These are phyloP conservation scores for Hyphantria cunea DNA, from an alignment of 1,140 invertebrate species.

Conservation along the genomic window DNA sequence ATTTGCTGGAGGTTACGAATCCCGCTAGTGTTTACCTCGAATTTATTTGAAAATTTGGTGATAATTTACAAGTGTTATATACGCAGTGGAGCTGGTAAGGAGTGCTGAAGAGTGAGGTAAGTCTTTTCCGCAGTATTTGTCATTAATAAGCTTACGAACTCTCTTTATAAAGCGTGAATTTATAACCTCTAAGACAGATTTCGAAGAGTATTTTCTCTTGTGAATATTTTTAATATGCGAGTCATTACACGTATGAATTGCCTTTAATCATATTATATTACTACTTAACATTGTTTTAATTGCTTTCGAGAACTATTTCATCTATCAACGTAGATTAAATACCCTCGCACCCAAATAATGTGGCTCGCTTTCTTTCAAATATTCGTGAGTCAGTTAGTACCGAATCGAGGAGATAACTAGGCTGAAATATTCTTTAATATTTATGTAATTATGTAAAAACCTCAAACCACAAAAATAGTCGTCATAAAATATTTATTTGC, in stretches of 20 bases:
- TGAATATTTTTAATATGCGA: slow-evolving; percentile 8
- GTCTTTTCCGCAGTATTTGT: slow-evolving; percentile 32
- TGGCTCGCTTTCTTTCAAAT: too few relatives aligned
- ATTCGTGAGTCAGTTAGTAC: too few relatives aligned
- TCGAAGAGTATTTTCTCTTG: slow-evolving; percentile 8
- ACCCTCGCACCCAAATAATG: too few relatives aligned
- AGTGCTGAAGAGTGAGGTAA: slow-evolving; percentile 42
- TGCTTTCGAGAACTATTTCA: too few relatives aligned
- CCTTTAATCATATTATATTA: background rate
- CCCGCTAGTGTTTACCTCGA: slow-evolving; percentile 67
- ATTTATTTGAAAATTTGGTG: slow-evolving; percentile 68
- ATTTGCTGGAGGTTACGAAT: slow-evolving; percentile 55
- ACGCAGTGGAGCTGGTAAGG: slow-evolving; percentile 32
- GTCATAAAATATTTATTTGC: too few relatives aligned
- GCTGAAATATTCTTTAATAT: too few relatives aligned
- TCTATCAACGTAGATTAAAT: too few relatives aligned
- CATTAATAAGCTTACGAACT: background rate
- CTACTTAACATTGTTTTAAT: background rate
- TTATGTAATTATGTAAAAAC: too few relatives aligned
- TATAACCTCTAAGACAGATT: slow-evolving; percentile 50
- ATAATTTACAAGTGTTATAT: slow-evolving; percentile 74
- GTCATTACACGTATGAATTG: background rate
- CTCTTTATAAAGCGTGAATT: slow-evolving; percentile 13
- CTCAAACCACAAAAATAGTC: too few relatives aligned
- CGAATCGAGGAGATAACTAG: too few relatives aligned